Evolutionary conservation across 2,888 invertebrate genomes (phyloP), one percentile per base, ranked within the genome.

Genomic region (Sminthurides aquaticus): DNA sequence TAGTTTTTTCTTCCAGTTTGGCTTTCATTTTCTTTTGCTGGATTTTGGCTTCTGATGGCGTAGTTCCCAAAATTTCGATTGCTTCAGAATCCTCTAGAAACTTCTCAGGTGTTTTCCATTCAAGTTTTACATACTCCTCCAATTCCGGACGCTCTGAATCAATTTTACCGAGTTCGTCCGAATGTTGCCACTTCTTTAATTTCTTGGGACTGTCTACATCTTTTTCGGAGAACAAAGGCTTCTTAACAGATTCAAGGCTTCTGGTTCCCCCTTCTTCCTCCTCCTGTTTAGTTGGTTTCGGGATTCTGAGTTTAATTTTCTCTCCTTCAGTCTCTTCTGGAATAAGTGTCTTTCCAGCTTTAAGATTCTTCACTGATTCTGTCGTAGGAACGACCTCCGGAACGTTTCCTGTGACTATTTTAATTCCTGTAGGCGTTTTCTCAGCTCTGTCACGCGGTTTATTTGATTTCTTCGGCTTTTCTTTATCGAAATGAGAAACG

Each of bases 81-180:
- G 43, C 5, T 15, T 34, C 43, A 11, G 43, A 34, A 11, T 34
- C 43, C 43, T 34, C 43, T 11, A 15, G 5, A 34, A 27, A 48
- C 69, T 71, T 52, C 5, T 52, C 76, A 71, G 62, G 77, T 77
- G 73, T 78, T 76, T 72, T 80, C 78, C 52, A 52, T 52, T 62
- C 55, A 28, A 49, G 62, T 61, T 28, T 61, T 57, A 43, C 66
- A 15, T 57, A 57, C 15, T 62, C 57, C 34, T 54, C 5, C 25
- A 22, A 11, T 15, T 70, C 69, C 28, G 57, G 22, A 20, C 49
- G 3, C 52, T 68, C 29, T 29, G 28, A 49, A 57, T 56, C 18
- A 55, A 57, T 43, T 59, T 78, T 74, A 65, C 79, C 77, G 54
- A 77, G 75, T 48, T 75, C 77, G 25, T 79, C 78, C 34, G 77